A percentile compares a stretch with the other conserved stretches of the same genome.
Evolutionary conservation across 2,113 vertebrate genomes (phyloP).

Genomic region (Spilogale gracilis): DNA sequence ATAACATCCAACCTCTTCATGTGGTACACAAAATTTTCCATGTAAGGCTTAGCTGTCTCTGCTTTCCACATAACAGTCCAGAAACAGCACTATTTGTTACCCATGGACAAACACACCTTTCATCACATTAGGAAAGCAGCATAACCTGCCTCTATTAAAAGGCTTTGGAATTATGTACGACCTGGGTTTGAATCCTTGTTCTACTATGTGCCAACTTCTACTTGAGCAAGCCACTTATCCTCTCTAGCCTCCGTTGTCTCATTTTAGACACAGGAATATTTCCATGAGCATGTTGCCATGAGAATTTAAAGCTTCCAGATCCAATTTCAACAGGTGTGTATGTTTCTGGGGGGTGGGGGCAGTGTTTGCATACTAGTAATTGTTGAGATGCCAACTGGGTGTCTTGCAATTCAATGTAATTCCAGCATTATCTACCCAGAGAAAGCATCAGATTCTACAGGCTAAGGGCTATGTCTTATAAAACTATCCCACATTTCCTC

Average conservation of each 20-base stretch:
- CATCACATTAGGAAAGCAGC: neutral
- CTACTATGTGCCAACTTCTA: neutral
- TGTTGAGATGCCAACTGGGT: neutral
- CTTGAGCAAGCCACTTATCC: neutral
- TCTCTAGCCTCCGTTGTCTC: neutral
- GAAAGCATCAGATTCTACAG: neutral
- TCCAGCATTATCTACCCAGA: neutral
- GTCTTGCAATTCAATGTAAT: neutral
- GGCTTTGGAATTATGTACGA: neutral
- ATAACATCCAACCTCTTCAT: neutral
- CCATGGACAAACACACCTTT: accelerated
- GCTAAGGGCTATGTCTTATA: neutral
- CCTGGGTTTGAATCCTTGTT: neutral
- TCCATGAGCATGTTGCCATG: neutral
- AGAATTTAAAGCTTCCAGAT: neutral
- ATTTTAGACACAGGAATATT: neutral
- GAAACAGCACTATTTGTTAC: neutral
- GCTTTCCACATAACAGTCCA: neutral
- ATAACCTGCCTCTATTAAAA: neutral
- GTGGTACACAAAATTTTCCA: neutral
- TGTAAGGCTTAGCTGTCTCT: neutral
- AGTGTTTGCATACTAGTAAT: neutral
- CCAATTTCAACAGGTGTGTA: neutral
- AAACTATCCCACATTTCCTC: neutral
- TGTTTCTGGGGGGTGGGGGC: neutral